A percentile compares a stretch with the other conserved stretches of the same genome.
These are phyloP conservation scores for Autographa pulchrina DNA, from an alignment of 2,888 invertebrate genomes.

Conservation along the genomic window DNA sequence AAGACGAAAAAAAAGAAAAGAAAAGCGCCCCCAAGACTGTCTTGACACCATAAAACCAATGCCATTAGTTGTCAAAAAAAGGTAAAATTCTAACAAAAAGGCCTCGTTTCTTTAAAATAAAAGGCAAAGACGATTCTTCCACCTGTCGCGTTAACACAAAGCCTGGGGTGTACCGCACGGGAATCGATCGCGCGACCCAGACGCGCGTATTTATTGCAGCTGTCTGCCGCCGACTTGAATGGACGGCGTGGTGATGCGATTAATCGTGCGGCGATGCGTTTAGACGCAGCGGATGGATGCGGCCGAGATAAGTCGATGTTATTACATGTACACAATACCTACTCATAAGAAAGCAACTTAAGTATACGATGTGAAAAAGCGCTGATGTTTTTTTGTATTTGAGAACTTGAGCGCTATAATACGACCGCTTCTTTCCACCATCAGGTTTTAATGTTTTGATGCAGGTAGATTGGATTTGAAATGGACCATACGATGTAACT, in stretches of 20 bases:
- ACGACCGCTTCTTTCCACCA: too few species aligned
- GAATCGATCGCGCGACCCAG: conserved; percentile 66
- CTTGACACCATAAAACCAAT: conserved; percentile 42
- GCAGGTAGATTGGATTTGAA: too few species aligned
- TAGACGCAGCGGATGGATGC: conserved; percentile 10
- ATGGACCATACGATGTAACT: too few species aligned
- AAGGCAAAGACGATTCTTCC: conserved; percentile 59
- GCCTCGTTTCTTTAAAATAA: conserved; percentile 40
- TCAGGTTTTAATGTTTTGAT: too few species aligned
- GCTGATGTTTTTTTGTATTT: too few species aligned
- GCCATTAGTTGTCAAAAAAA: conserved; percentile 42
- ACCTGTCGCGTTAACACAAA: conserved; percentile 66
- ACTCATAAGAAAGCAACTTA: background rate
- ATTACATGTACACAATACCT: background rate
- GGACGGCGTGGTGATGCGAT: conserved; percentile 34
- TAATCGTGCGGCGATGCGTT: conserved; percentile 37
- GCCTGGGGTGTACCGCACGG: conserved; percentile 53
- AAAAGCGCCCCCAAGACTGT: background rate
- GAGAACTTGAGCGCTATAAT: too few species aligned
- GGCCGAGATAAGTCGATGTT: background rate
- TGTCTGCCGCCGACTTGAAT: conserved; percentile 39
- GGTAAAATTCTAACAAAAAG: conserved; percentile 27
- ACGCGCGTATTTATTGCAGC: conserved; percentile 42
- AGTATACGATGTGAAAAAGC: background rate
- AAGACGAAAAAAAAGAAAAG: background rate